phyloP scores from a whole-genome alignment of 2,113 vertebrate species.

The Alouatta palliata region DNA sequence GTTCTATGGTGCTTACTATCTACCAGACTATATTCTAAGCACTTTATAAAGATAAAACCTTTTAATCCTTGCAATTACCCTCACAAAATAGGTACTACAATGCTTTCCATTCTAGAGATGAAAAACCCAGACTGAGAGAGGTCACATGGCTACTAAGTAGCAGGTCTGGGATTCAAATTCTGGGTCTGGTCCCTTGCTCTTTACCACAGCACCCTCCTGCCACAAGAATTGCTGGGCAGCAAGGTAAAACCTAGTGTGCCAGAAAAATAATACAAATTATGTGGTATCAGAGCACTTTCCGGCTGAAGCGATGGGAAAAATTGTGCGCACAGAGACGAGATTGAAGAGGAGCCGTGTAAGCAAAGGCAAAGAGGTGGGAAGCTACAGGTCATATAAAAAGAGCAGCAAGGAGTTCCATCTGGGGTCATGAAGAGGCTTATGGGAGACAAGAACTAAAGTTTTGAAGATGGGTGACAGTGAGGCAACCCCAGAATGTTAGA shows the following conservation, averaged over 20 bases:
- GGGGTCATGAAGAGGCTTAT: not conserved
- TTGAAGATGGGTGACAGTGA: not conserved
- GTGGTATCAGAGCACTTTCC: not conserved
- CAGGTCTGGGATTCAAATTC: not conserved
- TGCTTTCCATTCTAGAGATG: not conserved
- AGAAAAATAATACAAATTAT: not conserved
- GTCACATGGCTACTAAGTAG: not conserved
- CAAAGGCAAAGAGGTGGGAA: not conserved
- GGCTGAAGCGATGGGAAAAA: not conserved
- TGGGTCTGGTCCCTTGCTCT: not conserved
- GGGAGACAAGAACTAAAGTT: not conserved
- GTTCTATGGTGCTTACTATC: not conserved
- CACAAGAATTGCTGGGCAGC: not conserved
- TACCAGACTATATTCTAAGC: not conserved
- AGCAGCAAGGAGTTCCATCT: not conserved
- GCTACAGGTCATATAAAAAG: not conserved
- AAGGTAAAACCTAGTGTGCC: not conserved
- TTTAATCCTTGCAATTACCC: not conserved
- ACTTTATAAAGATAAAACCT: not conserved
- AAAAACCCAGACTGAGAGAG: constrained; percentile 1
- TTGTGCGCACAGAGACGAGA: not conserved
- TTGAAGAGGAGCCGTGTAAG: not conserved
- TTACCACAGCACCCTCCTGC: not conserved
- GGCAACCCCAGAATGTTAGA: not conserved
- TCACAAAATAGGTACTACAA: not conserved